Conservation (phyloP, 2,888 invertebrate genomes). For the Coelinius sp. region DNA sequence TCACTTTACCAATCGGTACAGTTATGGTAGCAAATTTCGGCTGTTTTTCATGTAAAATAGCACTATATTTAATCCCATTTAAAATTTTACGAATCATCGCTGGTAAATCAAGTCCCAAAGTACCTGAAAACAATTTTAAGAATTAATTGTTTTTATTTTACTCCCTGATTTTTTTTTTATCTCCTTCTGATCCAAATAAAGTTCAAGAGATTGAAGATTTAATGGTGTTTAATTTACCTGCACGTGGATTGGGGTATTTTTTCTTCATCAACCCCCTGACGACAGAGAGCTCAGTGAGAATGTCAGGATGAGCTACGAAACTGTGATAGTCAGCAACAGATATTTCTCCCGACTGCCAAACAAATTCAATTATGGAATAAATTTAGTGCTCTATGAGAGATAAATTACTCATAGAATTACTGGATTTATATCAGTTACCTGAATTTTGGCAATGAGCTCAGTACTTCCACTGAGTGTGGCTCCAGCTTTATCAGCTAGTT, state of each 20-base stretch:
- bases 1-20: constrained; percentile 80
- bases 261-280: constrained; percentile 84
- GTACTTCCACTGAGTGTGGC: constrained; percentile 81
- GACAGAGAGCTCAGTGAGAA: constrained; percentile 82
- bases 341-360: constrained; percentile 77
- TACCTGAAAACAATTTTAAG: constrained; percentile 71
- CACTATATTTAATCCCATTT: constrained; percentile 80
- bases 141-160: neutral
- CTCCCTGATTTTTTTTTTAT: neutral
- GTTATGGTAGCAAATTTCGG: constrained; percentile 80
- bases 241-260: constrained; percentile 79
- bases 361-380: constrained; percentile 27
- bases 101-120: constrained; percentile 77
- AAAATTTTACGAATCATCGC: constrained; percentile 77
- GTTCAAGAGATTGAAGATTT: neutral
- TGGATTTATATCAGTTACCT: constrained; percentile 69
- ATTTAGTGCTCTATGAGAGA: neutral
- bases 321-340: constrained; percentile 80
- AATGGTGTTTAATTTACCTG: constrained; percentile 48
- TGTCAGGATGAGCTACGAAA: constrained; percentile 84
- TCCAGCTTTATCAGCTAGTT: constrained; percentile 78
- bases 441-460: constrained; percentile 83
- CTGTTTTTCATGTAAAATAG: constrained; percentile 78
- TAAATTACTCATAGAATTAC: too few species aligned
- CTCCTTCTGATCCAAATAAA: neutral